Base-by-base conservation (phyloP, 1,140 invertebrate genomes). In the Cryptotermes secundus region DNA sequence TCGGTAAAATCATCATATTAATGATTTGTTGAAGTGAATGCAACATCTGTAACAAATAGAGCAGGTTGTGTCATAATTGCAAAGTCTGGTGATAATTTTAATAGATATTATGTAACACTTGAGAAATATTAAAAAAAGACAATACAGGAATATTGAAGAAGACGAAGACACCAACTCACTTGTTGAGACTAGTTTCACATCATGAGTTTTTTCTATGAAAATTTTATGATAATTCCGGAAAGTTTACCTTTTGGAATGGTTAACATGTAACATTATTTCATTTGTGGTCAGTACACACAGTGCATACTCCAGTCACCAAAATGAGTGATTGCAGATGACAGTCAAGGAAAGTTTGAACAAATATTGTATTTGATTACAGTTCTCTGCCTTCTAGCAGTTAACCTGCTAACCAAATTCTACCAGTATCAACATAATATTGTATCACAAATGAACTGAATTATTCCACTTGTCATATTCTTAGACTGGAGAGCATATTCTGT, bases 151-250 rank as follows among this genome's bases (percentile, higher is more conserved):
- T 31, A 72, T 0, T 72, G n/a, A 72, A 72, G n/a, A 72, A 3
- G 9, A 72, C 19, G 14, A 49, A 3, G 45, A 31, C 24, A 72
- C n/a, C 31, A 72, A 72, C 31, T 72, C 26, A 72, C 26, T 49
- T 72, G 59, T 72, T n/a, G 26, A 72, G 59, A 72, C 59, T 72
- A 72, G 59, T 72, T 72, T 72, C 59, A 72, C n/a, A 72, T 72
- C 26, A n/a, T 31, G 26, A 31, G 26, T 72, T 72, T 31, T 4
- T 72, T 31, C n/a, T 31, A 72, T 72, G 14, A n/a, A 72, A 6
- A n/a, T 0, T 31, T n/a, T n/a, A n/a, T 31, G 53, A 1, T n/a
- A 6, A 12, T 72, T n/a, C 19, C 7, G 53, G 53, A 59, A 59
- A 22, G 53, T 6, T 59, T 59, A 19, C 26, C 16, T 42, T 49